phyloP scores from a whole-genome alignment of 1,140 invertebrate species.

The Geopemphigus sp. region DNA sequence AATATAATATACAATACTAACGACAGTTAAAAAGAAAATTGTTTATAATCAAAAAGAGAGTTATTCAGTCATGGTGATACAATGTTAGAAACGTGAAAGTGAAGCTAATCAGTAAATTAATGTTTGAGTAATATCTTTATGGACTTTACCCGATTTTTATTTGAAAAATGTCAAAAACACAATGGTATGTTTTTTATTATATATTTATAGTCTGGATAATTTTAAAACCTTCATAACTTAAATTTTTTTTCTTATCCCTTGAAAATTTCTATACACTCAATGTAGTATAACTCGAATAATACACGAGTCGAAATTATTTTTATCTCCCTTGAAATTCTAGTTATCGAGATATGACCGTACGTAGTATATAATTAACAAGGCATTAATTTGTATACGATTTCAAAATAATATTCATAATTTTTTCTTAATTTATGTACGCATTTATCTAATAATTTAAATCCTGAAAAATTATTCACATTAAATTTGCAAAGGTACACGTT shows the following conservation, averaged over 20 bases:
- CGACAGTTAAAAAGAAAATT: slow-evolving; percentile 29
- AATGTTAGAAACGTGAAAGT: slow-evolving; percentile 35
- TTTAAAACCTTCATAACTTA: too few relatives aligned
- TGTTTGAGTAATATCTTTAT: not conserved
- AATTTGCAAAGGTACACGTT: not conserved
- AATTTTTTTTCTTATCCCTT: too few relatives aligned
- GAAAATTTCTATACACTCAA: too few relatives aligned
- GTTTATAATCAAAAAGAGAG: not conserved
- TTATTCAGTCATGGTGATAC: not conserved
- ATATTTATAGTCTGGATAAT: too few relatives aligned
- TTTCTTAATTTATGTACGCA: not conserved
- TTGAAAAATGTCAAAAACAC: not conserved
- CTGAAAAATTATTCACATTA: not conserved
- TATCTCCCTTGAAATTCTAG: too few relatives aligned
- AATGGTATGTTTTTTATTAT: not conserved
- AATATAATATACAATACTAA: not conserved
- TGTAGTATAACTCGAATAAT: too few relatives aligned
- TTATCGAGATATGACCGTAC: too few relatives aligned
- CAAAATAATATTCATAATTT: not conserved
- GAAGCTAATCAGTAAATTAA: slow-evolving; percentile 34
- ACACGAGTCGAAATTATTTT: too few relatives aligned
- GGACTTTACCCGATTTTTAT: not conserved
- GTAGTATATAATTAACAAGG: too few relatives aligned
- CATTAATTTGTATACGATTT: not conserved
- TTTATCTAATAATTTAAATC: too few relatives aligned